Conservation (phyloP, 23 tunicate genomes). For the Phallusia fumigata region DNA sequence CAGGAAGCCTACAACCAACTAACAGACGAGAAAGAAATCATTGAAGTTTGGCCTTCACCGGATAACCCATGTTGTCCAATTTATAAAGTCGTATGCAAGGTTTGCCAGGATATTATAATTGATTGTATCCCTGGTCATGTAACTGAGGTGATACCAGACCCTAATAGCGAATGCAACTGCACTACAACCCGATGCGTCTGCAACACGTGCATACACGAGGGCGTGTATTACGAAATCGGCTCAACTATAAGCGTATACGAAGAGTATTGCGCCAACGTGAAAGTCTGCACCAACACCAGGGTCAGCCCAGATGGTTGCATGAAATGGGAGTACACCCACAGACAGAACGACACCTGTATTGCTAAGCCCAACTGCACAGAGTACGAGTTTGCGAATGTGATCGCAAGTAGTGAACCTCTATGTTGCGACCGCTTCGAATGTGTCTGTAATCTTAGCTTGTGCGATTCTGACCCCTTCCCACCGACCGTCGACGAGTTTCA, state of each 20-base stretch:
- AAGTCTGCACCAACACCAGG: background rate
- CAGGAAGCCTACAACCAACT: background rate
- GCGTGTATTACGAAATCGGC: background rate
- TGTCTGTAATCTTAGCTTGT: background rate
- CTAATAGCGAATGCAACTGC: background rate
- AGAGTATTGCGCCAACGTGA: background rate
- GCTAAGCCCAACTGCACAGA: background rate
- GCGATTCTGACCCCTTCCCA: too few species aligned
- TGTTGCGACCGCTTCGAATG: conserved; percentile 1
- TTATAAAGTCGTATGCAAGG: background rate
- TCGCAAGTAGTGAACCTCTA: background rate
- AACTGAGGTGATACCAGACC: background rate
- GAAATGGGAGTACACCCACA: background rate
- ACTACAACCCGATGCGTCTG: background rate
- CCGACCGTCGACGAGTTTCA: too few species aligned
- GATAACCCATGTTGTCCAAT: background rate
- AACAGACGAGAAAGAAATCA: background rate
- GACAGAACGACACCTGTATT: background rate
- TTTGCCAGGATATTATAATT: background rate
- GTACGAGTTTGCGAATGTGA: background rate
- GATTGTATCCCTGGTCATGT: background rate
- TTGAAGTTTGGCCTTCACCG: background rate
- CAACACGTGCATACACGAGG: background rate
- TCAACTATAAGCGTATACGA: background rate
- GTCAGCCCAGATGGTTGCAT: background rate